Base-by-base conservation (phyloP, 2,888 invertebrate genomes). In the Scaptomyza tumidula region DNA sequence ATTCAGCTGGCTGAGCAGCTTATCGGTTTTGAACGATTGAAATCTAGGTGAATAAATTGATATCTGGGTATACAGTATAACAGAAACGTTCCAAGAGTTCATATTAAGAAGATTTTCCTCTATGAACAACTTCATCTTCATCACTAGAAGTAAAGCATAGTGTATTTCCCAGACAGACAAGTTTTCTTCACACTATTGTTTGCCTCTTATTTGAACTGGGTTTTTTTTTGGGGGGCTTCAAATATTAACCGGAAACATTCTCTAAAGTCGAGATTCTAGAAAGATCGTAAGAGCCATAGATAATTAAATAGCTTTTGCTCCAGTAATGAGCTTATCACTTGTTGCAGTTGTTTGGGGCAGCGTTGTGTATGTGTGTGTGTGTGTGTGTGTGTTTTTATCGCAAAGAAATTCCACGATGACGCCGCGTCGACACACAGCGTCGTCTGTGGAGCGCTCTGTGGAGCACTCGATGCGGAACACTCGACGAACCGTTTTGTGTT, bases 371-470 rank as follows among this genome's bases (percentile, higher is more conserved):
- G 13, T 13, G 3, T 10, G 24, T 27, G 59, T 19, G 19, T 19
- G 29, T 33, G 10, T 35, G 4, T 14, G 24, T 24, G 13, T 13
- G 3, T 10, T 31, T 31, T 77, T 77, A 77, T 77, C 77, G 78
- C 65, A 24, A 43, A 59, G 58, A 71, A 67, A 61, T 67, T 59
- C 67, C 65, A 35, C 59, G 52, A 53, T 62, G 75, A 60, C 75
- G 75, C 55, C 46, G 37, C 35, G 24, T 37, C 64, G 33, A 33
- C 64, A 39, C 19, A 24, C 50, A 33, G 16, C 19, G 31, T 46
- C 50, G 31, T 45, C 52, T 33, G 37, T 53, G 37, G 48, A 41
- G 70, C 37, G n/a, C n/a, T n/a, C n/a, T n/a, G n/a, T 14, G n/a
- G 4, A 16, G 9, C 10, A 16, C 43, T 16, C 43, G 53, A 73